Percentiles rank a stretch among this genome's conserved stretches.
Conservation (phyloP, 2,888 invertebrate genomes). For the Catonia carolina region DNA sequence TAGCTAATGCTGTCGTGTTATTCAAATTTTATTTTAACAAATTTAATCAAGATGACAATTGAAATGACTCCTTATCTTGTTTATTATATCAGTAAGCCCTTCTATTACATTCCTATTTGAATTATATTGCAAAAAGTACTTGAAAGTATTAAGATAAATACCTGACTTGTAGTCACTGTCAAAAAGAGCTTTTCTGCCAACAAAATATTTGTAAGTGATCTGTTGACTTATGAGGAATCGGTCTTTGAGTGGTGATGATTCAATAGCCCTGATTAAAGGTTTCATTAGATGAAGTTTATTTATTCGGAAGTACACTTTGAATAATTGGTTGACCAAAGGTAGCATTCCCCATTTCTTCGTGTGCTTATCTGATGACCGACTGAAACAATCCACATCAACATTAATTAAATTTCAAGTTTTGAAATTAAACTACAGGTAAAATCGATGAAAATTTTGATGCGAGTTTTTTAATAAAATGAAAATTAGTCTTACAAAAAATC, state of each 20-base stretch:
- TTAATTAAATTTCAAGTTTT: not conserved
- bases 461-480: not conserved
- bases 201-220: conserved; percentile 95
- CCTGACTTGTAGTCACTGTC: conserved; percentile 88
- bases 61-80: too few relatives aligned
- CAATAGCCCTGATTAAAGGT: conserved; percentile 93
- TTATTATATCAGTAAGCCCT: too few relatives aligned
- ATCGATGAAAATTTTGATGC: not conserved
- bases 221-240: conserved; percentile 86
- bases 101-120: too few relatives aligned
- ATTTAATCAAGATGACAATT: too few relatives aligned
- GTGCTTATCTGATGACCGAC: conserved; percentile 70
- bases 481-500: too few relatives aligned
- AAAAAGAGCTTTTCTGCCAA: conserved; percentile 97
- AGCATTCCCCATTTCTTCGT: conserved; percentile 96
- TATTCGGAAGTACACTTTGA: conserved; percentile 94
- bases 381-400: too few relatives aligned
- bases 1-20: too few relatives aligned
- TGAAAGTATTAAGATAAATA: too few relatives aligned
- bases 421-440: not conserved
- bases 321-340: conserved; percentile 90
- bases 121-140: too few relatives aligned
- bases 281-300: conserved; percentile 84
- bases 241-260: conserved; percentile 83
- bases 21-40: too few relatives aligned